phyloP scores from a whole-genome alignment of 2,888 invertebrate genomes.

The Adelognathus sp. region DNA sequence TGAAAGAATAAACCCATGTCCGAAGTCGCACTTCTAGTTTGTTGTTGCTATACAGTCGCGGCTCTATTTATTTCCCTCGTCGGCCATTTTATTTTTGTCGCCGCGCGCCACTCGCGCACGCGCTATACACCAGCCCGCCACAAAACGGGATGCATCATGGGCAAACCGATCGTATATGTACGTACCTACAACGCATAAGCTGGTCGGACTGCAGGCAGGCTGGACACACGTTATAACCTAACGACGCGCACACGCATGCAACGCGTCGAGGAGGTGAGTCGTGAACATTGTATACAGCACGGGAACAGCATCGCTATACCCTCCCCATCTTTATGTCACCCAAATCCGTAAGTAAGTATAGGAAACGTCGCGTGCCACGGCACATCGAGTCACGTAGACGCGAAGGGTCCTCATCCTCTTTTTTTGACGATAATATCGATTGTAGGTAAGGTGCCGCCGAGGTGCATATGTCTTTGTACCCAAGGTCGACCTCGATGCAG shows the following conservation, averaged over 20 bases:
- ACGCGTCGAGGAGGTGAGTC: neutral
- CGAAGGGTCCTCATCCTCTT: neutral
- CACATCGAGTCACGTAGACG: neutral
- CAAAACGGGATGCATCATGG: conserved; percentile 54
- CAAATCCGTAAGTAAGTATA: neutral
- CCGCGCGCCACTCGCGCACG: conserved; percentile 63
- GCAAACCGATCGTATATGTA: neutral
- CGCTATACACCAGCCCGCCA: conserved; percentile 57
- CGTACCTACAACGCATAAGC: neutral
- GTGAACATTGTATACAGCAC: neutral
- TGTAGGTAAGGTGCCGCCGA: neutral
- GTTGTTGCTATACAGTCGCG: conserved; percentile 72
- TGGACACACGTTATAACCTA: neutral
- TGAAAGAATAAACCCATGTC: neutral
- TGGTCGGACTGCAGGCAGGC: neutral
- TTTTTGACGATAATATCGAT: neutral
- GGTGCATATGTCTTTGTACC: neutral
- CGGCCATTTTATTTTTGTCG: conserved; percentile 76
- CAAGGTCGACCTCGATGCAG: neutral
- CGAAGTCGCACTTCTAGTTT: conserved; percentile 65
- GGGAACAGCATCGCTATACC: conserved; percentile 3
- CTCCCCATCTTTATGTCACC: neutral
- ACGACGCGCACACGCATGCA: neutral
- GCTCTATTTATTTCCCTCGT: conserved; percentile 74
- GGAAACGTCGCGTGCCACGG: neutral